A percentile compares a stretch with the other conserved stretches of the same genome.
phyloP scores from a whole-genome alignment of 2,797 vertebrate genomes.

The Zalophus californianus region DNA sequence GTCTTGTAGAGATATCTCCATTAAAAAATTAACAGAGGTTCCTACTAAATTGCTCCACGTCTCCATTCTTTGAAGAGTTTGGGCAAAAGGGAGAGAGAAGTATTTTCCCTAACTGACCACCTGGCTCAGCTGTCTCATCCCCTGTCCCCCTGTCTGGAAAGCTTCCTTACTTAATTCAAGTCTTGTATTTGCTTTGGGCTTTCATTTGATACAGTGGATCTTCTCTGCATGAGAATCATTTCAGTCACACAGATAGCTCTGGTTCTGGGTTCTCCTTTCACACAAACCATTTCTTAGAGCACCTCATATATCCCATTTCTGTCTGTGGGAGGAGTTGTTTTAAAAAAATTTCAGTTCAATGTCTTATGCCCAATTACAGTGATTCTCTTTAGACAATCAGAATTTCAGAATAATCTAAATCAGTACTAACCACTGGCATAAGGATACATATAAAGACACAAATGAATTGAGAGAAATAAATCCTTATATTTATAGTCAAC shows the following conservation, averaged over 20 bases:
- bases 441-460: not conserved
- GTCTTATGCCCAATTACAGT: not conserved
- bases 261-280: not conserved
- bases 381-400: constrained; percentile 42
- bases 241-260: not conserved
- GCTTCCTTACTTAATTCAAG: not conserved
- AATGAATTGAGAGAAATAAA: constrained; percentile 31
- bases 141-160: not conserved
- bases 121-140: not conserved
- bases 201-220: not conserved
- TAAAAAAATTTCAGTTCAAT: not conserved
- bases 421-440: not conserved
- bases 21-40: constrained; percentile 54
- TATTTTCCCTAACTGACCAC: constrained; percentile 13
- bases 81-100: not conserved
- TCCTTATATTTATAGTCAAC: not conserved
- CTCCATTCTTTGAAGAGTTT: constrained; percentile 53
- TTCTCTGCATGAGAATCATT: not conserved
- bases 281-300: constrained; percentile 20
- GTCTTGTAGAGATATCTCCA: constrained; percentile 38
- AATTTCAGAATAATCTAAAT: constrained; percentile 35
- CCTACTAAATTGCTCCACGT: not conserved
- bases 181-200: not conserved
- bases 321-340: not conserved
- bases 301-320: constrained; percentile 13